Conservation (phyloP, 1,140 invertebrate genomes). For the Brachionus asplanchnoidis region DNA sequence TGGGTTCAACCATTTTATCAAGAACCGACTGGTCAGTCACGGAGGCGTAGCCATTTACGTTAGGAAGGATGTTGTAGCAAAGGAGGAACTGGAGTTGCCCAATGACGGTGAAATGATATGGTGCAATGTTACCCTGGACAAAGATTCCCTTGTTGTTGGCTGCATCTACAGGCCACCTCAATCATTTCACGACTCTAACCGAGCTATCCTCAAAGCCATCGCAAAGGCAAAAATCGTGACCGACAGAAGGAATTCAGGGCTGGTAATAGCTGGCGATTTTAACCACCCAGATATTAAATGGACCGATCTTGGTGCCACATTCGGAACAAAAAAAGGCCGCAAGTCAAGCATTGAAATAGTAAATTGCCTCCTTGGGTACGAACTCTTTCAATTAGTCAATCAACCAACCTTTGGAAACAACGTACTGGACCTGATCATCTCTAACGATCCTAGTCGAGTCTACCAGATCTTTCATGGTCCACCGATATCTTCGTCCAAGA, state of each 20-base stretch:
- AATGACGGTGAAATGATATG: not conserved
- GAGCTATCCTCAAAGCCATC: not conserved
- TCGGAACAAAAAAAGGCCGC: no score
- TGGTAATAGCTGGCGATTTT: no score
- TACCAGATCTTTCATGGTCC: not conserved
- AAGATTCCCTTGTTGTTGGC: not conserved
- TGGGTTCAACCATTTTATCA: not conserved
- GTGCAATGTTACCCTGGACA: not conserved
- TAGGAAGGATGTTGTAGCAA: not conserved
- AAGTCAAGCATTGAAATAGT: no score
- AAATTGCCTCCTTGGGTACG: no score
- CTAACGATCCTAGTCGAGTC: constrained; percentile 2
- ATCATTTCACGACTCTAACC: not conserved
- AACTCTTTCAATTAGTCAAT: no score
- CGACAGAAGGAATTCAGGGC: no score
- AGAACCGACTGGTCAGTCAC: not conserved
- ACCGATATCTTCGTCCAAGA: no score
- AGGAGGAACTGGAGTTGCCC: not conserved
- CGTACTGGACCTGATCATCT: not conserved
- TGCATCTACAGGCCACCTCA: not conserved
- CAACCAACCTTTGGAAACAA: no score
- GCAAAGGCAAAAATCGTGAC: no score
- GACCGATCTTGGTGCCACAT: no score
- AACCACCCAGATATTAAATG: no score
- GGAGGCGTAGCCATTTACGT: not conserved